Conservation (phyloP, 2,113 vertebrate genomes). For the Verasper variegatus region DNA sequence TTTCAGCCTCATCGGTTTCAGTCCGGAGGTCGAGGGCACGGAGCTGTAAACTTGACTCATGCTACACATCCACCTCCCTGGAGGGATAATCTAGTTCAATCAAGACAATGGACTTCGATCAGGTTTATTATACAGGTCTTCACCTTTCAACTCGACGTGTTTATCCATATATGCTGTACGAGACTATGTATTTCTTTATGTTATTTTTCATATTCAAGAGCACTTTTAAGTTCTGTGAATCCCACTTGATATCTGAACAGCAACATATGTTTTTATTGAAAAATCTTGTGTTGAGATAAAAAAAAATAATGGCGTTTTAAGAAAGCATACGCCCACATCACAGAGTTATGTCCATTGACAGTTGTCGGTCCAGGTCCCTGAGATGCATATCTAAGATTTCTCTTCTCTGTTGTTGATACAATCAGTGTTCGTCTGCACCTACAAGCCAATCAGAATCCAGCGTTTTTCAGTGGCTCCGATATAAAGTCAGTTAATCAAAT, state of each 20-base stretch:
- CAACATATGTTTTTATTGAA: background rate
- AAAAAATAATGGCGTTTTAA: background rate
- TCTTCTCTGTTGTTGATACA: too few species aligned
- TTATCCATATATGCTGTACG: background rate
- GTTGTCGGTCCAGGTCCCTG: background rate
- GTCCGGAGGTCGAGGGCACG: slow-evolving; percentile 24
- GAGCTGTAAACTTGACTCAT: background rate
- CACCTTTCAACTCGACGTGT: background rate
- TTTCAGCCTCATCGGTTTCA: slow-evolving; percentile 48
- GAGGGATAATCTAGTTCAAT: slow-evolving; percentile 38
- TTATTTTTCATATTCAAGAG: background rate
- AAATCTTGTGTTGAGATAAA: background rate
- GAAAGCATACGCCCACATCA: background rate
- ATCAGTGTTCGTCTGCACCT: background rate
- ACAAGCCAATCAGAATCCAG: background rate
- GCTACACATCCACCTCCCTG: slow-evolving; percentile 7
- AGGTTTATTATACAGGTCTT: slow-evolving; percentile 28
- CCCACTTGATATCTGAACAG: background rate
- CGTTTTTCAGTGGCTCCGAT: background rate
- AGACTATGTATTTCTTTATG: background rate
- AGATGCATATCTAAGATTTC: background rate
- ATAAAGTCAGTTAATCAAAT: background rate
- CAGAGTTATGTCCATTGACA: background rate
- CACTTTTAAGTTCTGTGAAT: background rate
- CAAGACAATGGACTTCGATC: slow-evolving; percentile 52